Evolutionary conservation across 2,797 vertebrate genomes (phyloP).

Genomic region (Scolopax rusticola): DNA sequence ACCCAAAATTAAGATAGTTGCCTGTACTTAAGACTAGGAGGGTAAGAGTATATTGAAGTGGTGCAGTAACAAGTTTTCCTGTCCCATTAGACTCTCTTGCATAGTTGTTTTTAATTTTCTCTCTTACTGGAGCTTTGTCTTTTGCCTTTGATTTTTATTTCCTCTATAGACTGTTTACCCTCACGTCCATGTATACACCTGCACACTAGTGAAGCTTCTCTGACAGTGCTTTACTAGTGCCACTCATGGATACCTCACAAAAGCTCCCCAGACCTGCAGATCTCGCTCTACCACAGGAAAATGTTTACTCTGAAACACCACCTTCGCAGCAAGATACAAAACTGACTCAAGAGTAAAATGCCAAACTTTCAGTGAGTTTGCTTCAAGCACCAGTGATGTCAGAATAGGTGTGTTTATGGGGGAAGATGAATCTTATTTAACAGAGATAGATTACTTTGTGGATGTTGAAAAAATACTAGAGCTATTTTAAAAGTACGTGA

Average conservation of each 20-base stretch:
- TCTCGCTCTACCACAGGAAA: neutral
- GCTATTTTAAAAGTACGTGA: too few species aligned
- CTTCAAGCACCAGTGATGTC: neutral
- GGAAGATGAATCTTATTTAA: slow-evolving; percentile 7
- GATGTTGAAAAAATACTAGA: too few species aligned
- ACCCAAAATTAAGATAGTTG: neutral
- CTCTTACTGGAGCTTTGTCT: neutral
- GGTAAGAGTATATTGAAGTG: neutral
- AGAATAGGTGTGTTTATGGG: neutral
- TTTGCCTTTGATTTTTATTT: neutral
- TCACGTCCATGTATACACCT: neutral
- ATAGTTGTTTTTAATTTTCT: neutral
- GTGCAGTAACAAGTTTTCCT: neutral
- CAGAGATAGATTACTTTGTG: neutral
- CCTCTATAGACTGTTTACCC: neutral
- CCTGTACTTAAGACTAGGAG: neutral
- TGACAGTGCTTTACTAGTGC: neutral
- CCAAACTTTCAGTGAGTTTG: neutral
- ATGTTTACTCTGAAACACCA: neutral
- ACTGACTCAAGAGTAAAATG: neutral
- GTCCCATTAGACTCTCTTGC: neutral
- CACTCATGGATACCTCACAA: neutral
- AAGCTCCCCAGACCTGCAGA: neutral
- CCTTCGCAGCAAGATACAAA: neutral
- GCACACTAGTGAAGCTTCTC: neutral